Conservation (phyloP, 2,113 vertebrate genomes). For the Cranoglanis bouderius region DNA sequence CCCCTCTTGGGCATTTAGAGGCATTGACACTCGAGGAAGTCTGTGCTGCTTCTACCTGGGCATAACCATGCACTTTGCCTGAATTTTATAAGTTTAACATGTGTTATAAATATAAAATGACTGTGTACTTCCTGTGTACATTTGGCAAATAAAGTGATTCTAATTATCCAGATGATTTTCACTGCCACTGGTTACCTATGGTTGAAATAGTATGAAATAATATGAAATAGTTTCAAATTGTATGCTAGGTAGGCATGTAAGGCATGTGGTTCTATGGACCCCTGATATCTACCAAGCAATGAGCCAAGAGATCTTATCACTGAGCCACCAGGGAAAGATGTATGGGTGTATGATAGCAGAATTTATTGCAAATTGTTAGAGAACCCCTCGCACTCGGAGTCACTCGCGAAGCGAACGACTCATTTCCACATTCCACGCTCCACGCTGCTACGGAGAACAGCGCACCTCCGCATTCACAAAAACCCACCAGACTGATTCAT, state of each 20-base stretch:
- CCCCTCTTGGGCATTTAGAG: too few relatives aligned
- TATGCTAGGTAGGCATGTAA: background rate
- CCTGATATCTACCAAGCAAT: background rate
- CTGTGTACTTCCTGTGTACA: background rate
- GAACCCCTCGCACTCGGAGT: too few relatives aligned
- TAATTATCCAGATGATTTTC: background rate
- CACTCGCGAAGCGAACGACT: too few relatives aligned
- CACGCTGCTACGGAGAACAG: too few relatives aligned
- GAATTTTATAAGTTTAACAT: too few relatives aligned
- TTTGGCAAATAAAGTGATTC: background rate
- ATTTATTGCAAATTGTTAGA: conserved; percentile 2
- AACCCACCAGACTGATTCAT: too few relatives aligned
- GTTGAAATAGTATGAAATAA: background rate
- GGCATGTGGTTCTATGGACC: background rate
- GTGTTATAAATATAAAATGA: too few relatives aligned
- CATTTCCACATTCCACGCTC: too few relatives aligned
- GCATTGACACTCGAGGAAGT: background rate
- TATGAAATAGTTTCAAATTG: too few relatives aligned
- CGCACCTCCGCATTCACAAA: too few relatives aligned
- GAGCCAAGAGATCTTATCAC: background rate
- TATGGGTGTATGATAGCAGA: background rate
- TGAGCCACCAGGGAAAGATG: background rate
- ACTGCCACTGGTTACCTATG: background rate
- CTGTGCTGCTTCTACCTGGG: background rate
- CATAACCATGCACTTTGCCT: background rate